phyloP scores from a whole-genome alignment of 2,113 vertebrate genomes.

The Tetraodon nigroviridis region DNA sequence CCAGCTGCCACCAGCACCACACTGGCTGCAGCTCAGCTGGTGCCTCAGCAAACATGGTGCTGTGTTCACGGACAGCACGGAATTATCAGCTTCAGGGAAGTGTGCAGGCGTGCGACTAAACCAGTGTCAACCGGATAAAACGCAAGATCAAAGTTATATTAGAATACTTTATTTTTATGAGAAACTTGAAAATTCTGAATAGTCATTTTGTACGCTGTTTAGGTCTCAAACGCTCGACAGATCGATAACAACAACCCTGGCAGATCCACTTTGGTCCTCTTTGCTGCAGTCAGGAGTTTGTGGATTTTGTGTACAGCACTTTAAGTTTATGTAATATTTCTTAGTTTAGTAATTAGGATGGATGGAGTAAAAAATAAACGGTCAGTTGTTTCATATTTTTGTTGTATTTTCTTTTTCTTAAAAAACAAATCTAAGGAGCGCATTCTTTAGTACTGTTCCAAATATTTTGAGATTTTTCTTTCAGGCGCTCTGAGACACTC shows the following conservation, averaged over 20 bases:
- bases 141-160: too few relatives aligned
- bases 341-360: too few relatives aligned
- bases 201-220: neutral
- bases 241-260: too few relatives aligned
- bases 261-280: neutral
- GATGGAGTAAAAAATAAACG: neutral
- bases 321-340: neutral
- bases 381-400: neutral
- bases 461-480: slow-evolving; percentile 8
- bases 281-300: neutral
- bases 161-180: too few relatives aligned
- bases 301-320: neutral
- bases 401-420: neutral
- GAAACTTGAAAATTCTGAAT: too few relatives aligned
- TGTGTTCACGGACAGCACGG: slow-evolving; percentile 50
- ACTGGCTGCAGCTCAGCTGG: slow-evolving; percentile 32
- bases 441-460: too few relatives aligned
- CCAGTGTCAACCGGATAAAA: too few relatives aligned
- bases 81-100: neutral
- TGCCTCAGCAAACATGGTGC: slow-evolving; percentile 22
- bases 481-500: slow-evolving; percentile 51
- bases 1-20: slow-evolving; percentile 52
- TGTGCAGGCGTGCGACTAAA: neutral
- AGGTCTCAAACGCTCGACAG: too few relatives aligned
- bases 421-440: too few relatives aligned